phyloP scores from a whole-genome alignment of 2,113 vertebrate species.

The Neofelis nebulosa region DNA sequence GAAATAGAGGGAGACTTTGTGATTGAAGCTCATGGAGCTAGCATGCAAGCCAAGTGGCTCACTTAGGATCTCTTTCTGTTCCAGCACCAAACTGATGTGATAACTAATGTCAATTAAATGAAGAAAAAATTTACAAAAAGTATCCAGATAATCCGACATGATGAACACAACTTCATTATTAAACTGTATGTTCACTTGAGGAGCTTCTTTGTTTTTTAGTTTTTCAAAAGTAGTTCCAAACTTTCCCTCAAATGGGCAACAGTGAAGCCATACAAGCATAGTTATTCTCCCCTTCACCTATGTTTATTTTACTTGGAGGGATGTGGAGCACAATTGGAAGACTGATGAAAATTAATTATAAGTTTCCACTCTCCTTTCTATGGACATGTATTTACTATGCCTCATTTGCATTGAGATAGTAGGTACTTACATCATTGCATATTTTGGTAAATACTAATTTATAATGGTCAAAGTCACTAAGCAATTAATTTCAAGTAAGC shows the following conservation, averaged over 20 bases:
- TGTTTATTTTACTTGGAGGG: background rate
- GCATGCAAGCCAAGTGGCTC: background rate
- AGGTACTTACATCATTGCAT: background rate
- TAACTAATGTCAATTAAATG: background rate
- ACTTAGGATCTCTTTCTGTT: background rate
- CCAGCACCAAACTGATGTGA: background rate
- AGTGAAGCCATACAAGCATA: background rate
- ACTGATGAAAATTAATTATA: background rate
- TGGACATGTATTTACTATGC: background rate
- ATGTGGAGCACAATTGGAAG: background rate
- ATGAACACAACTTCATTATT: background rate
- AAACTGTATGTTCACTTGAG: background rate
- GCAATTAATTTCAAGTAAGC: background rate
- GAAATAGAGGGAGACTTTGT: background rate
- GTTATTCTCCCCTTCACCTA: background rate
- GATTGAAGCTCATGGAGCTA: background rate
- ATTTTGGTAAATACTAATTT: background rate
- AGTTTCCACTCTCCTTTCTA: background rate
- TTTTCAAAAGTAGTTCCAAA: conserved; percentile 1
- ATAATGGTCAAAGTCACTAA: background rate
- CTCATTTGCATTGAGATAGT: background rate
- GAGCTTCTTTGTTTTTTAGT: background rate
- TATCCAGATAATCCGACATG: background rate
- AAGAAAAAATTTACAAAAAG: background rate
- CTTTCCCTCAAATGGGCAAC: background rate